Evolutionary conservation across 1,140 invertebrate species (phyloP).

Genomic region (Centruroides sculpturatus): DNA sequence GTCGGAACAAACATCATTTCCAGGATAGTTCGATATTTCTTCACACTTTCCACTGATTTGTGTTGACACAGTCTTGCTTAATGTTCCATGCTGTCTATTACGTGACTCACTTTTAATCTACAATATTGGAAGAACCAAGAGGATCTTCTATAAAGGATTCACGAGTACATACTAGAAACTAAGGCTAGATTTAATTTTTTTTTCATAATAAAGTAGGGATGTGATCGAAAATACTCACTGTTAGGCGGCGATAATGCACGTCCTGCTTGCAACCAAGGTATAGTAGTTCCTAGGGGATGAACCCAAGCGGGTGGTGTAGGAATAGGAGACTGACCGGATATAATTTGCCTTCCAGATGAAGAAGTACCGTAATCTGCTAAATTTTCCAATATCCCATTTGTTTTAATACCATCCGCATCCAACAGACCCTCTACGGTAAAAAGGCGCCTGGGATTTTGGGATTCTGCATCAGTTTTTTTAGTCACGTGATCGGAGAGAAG

Average conservation of each 20-base stretch:
- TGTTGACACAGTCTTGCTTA: not conserved
- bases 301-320: slow-evolving; percentile 3
- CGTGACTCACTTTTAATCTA: slow-evolving; percentile 1
- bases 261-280: slow-evolving; percentile 8
- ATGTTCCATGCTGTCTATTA: not conserved
- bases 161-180: not conserved
- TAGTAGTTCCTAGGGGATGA: slow-evolving; percentile 4
- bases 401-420: slow-evolving; percentile 1
- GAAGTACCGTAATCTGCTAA: not conserved
- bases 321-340: slow-evolving; percentile 1
- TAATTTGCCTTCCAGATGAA: slow-evolving; percentile 1
- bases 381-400: not conserved
- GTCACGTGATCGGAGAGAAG: slow-evolving; percentile 1
- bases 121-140: not conserved
- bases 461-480: not conserved
- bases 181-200: not conserved
- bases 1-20: too few relatives aligned
- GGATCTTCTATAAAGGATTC: not conserved
- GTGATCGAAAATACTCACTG: not conserved
- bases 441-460: not conserved
- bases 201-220: too few relatives aligned
- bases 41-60: too few relatives aligned
- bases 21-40: too few relatives aligned
- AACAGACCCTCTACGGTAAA: slow-evolving; percentile 8
- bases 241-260: slow-evolving; percentile 4